A percentile compares a stretch with the other conserved stretches of the same genome.
phyloP scores from a whole-genome alignment of 1,140 invertebrate genomes.

The Nasonia giraulti region DNA sequence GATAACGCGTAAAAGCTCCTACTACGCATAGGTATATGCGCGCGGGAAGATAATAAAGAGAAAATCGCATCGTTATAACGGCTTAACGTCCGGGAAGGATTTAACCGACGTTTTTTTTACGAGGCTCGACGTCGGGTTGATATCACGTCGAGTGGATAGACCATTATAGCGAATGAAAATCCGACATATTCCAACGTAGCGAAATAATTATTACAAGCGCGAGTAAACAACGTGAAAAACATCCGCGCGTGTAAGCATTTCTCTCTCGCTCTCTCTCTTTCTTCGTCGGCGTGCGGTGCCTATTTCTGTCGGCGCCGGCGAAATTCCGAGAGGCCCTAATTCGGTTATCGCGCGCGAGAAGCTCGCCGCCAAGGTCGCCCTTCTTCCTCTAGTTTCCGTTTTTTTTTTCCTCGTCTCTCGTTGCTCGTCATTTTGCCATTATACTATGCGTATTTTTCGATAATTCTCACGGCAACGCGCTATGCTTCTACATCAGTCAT shows the following conservation, averaged over 20 bases:
- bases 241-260: background rate
- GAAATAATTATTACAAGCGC: no score
- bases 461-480: no score
- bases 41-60: background rate
- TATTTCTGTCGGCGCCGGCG: conserved; percentile 69
- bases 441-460: no score
- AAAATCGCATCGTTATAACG: background rate
- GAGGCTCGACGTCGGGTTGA: no score
- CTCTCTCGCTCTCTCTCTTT: background rate
- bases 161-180: no score
- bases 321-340: conserved; percentile 72
- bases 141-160: no score
- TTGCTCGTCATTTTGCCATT: no score
- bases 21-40: background rate
- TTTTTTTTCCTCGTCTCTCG: background rate
- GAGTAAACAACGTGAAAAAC: background rate
- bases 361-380: conserved; percentile 64
- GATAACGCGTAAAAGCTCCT: background rate
- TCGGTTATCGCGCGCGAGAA: conserved; percentile 66
- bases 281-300: conserved; percentile 53
- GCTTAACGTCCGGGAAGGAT: no score
- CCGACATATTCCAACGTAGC: no score
- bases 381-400: conserved; percentile 51
- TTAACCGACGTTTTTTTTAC: no score
- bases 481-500: background rate